Percentiles rank a stretch among this genome's conserved stretches.
Conservation (phyloP, 2,888 invertebrate species). For the Andrena hattorfiana region DNA sequence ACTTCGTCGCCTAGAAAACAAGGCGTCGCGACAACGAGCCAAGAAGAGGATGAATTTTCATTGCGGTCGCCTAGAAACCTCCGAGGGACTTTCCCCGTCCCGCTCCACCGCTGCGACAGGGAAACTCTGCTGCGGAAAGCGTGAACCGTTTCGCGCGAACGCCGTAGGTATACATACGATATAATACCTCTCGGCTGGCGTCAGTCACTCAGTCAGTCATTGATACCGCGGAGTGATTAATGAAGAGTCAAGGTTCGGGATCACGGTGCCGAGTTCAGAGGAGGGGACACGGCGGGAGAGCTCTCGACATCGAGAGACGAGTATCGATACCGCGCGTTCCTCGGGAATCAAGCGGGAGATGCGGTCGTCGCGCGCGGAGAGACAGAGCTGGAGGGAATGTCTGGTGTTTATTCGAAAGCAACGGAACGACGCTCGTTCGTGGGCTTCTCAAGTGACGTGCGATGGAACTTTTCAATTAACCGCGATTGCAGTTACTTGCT, state of each 20-base stretch:
- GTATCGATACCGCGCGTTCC: conserved; percentile 80
- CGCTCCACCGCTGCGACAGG: conserved; percentile 34
- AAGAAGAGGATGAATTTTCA: conserved; percentile 1
- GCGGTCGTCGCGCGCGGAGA: conserved; percentile 46
- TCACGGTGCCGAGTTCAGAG: conserved; percentile 78
- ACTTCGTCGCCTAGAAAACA: too few relatives aligned
- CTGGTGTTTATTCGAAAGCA: conserved; percentile 25
- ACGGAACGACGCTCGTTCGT: background rate
- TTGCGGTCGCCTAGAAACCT: conserved; percentile 2
- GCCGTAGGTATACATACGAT: conserved; percentile 66
- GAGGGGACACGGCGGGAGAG: conserved; percentile 66
- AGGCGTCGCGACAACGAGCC: background rate
- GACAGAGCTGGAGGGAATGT: conserved; percentile 15
- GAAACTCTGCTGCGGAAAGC: conserved; percentile 53
- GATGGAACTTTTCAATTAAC: background rate
- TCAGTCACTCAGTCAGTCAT: conserved; percentile 84
- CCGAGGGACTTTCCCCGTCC: conserved; percentile 37
- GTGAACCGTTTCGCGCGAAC: conserved; percentile 70
- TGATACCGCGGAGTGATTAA: conserved; percentile 84
- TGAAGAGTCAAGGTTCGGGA: conserved; percentile 84
- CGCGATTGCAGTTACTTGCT: background rate
- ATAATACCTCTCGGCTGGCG: conserved; percentile 82
- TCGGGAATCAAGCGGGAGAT: conserved; percentile 60
- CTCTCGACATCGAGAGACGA: conserved; percentile 75
- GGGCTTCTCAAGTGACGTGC: background rate